Conservation (phyloP, 2,797 vertebrate species). For the Sphaeramia orbicularis region DNA sequence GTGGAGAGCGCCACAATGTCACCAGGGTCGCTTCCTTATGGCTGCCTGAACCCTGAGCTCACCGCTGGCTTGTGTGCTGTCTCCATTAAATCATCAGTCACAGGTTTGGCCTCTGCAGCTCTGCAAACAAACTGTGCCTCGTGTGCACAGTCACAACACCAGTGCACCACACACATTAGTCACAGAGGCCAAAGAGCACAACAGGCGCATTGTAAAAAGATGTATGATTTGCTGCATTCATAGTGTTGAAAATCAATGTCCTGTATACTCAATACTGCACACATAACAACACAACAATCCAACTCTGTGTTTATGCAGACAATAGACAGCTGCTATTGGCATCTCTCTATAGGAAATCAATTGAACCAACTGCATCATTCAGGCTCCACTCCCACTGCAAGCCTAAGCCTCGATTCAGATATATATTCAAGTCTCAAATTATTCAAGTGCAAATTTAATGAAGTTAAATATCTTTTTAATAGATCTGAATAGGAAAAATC, state of each 20-base stretch:
- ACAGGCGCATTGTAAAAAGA: constrained; percentile 42
- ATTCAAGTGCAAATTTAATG: too few relatives aligned
- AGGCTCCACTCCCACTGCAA: constrained; percentile 18
- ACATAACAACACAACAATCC: constrained; percentile 21
- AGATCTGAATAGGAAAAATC: too few relatives aligned
- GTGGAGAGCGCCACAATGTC: constrained; percentile 59
- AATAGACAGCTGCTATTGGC: constrained; percentile 65
- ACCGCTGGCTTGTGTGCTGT: constrained; percentile 42
- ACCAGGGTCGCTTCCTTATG: constrained; percentile 68
- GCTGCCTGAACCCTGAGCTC: constrained; percentile 65
- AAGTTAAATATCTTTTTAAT: too few relatives aligned
- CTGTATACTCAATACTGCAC: constrained; percentile 10
- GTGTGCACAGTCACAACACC: constrained; percentile 50
- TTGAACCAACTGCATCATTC: constrained; percentile 66
- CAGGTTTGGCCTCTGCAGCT: constrained; percentile 44
- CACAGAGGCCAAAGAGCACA: constrained; percentile 43
- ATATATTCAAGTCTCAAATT: too few relatives aligned
- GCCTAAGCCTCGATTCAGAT: too few relatives aligned
- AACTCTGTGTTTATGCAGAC: constrained; percentile 23
- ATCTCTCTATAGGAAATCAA: constrained; percentile 72
- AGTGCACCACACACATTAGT: constrained; percentile 34
- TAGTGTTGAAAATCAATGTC: constrained; percentile 47
- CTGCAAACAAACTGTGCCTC: constrained; percentile 47
- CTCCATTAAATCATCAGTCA: constrained; percentile 75
- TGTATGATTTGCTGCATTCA: constrained; percentile 34